phyloP scores from a whole-genome alignment of 2,888 invertebrate genomes.

The Andrena bicolor region DNA sequence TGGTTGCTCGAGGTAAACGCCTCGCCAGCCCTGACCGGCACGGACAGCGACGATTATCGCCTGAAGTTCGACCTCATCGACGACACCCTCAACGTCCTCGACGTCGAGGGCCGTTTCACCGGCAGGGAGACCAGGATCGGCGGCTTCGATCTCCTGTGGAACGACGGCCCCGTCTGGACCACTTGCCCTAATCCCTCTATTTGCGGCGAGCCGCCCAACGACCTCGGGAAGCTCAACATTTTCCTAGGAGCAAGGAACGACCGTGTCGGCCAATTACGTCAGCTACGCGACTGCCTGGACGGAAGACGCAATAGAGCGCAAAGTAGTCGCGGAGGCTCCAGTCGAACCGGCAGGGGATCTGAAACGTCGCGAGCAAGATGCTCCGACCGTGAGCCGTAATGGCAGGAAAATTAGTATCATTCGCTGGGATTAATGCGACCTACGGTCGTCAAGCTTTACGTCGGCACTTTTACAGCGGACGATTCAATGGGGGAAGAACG shows the following conservation, averaged over 20 bases:
- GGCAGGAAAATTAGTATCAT: neutral
- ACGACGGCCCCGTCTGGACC: slow-evolving; percentile 86
- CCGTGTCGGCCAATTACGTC: slow-evolving; percentile 75
- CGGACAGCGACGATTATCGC: slow-evolving; percentile 87
- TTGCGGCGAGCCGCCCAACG: slow-evolving; percentile 50
- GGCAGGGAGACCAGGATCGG: slow-evolving; percentile 87
- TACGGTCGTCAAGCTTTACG: neutral
- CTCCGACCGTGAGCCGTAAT: slow-evolving; percentile 1
- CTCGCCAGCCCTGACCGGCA: slow-evolving; percentile 87
- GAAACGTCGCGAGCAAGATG: neutral
- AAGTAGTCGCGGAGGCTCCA: neutral
- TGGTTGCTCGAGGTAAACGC: slow-evolving; percentile 88
- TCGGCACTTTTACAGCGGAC: neutral
- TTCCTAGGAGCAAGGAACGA: slow-evolving; percentile 80
- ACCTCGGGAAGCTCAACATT: slow-evolving; percentile 75
- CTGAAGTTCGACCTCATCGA: slow-evolving; percentile 87
- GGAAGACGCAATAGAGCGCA: slow-evolving; percentile 37
- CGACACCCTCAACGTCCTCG: slow-evolving; percentile 87
- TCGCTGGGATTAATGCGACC: slow-evolving; percentile 24
- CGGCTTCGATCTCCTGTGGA: slow-evolving; percentile 87
- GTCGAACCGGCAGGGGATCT: slow-evolving; percentile 24
- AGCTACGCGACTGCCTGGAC: slow-evolving; percentile 55
- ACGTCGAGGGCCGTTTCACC: slow-evolving; percentile 86
- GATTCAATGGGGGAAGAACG: too few species aligned
- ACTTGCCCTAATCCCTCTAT: slow-evolving; percentile 71